Conservation (phyloP, 2,797 vertebrate species). For the Pelobates cultripes region DNA sequence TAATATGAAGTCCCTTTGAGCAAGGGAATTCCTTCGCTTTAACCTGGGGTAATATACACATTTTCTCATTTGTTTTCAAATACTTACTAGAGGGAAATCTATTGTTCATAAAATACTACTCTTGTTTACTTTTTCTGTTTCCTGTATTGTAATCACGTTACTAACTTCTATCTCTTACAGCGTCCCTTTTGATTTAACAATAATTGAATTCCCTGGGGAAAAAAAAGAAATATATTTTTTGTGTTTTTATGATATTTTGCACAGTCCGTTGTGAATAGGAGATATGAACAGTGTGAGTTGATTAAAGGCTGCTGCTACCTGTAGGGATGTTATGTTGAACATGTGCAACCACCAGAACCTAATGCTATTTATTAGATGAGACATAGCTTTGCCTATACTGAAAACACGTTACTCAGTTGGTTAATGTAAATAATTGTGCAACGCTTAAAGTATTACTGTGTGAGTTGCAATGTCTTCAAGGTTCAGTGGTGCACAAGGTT, state of each 20-base stretch:
- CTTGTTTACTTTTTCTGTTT: slow-evolving; percentile 6
- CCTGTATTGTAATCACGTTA: slow-evolving; percentile 19
- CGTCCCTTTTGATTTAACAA: neutral
- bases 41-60: neutral
- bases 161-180: slow-evolving; percentile 11
- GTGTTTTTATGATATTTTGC: no score
- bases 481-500: no score
- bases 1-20: neutral
- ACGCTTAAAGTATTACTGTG: no score
- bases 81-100: no score
- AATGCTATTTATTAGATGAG: no score
- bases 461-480: no score
- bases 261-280: neutral
- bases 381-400: no score
- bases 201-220: neutral
- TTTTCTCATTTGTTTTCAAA: neutral
- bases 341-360: no score
- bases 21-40: neutral
- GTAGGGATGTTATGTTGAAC: no score
- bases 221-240: neutral
- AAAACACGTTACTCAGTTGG: no score
- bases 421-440: no score
- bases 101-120: neutral
- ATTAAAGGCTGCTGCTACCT: neutral
- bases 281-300: neutral